A percentile compares a stretch with the other conserved stretches of the same genome.
Evolutionary conservation across 2,113 vertebrate species (phyloP).

Genomic region (Ellobius talpinus): DNA sequence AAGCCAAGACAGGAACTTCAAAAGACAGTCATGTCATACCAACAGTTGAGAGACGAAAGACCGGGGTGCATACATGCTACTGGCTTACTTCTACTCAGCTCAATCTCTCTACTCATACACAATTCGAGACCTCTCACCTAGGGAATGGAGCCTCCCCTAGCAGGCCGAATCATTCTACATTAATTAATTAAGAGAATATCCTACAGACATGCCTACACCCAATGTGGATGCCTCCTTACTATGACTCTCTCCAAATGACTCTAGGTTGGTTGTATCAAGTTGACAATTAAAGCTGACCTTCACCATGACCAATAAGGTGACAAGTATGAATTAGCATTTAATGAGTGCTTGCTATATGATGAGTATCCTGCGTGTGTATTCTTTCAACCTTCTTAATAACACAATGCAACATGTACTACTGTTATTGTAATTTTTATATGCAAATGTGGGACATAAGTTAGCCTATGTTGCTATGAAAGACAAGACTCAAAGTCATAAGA

Average conservation of each 20-base stretch:
- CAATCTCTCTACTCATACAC: not conserved
- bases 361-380: not conserved
- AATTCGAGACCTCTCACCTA: not conserved
- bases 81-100: not conserved
- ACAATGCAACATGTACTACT: not conserved
- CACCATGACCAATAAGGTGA: not conserved
- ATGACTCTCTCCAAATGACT: not conserved
- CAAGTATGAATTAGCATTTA: conserved; percentile 24
- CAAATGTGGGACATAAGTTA: not conserved
- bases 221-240: not conserved
- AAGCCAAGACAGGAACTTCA: not conserved
- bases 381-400: not conserved
- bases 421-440: not conserved
- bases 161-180: not conserved
- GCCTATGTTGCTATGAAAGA: not conserved
- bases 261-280: not conserved
- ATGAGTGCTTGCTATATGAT: not conserved
- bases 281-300: not conserved
- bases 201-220: not conserved
- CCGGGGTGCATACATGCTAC: not conserved
- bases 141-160: not conserved
- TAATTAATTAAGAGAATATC: not conserved
- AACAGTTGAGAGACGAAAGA: not conserved
- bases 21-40: not conserved
- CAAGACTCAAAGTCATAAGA: not conserved